A percentile compares a stretch with the other conserved stretches of the same genome.
Conservation (phyloP, 2,888 invertebrate genomes). For the Tetheella fluctuosa region DNA sequence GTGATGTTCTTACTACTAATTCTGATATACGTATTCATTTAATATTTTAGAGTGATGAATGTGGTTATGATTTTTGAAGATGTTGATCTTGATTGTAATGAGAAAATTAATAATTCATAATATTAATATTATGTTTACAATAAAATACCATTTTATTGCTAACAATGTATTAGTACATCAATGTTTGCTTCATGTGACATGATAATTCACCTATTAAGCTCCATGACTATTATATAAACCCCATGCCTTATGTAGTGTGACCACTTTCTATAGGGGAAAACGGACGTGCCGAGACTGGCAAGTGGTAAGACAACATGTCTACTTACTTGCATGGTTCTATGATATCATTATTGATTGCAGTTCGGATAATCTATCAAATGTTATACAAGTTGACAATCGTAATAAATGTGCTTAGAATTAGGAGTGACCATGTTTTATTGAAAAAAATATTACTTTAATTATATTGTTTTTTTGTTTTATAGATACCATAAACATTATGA, state of each 20-base stretch:
- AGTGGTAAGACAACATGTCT: not conserved
- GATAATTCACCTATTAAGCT: not conserved
- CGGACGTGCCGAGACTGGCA: conserved; percentile 29
- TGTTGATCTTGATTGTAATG: too few species aligned
- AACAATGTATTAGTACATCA: not conserved
- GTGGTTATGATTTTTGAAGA: too few species aligned
- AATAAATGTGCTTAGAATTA: not conserved
- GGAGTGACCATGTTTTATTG: too few species aligned
- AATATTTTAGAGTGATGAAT: too few species aligned
- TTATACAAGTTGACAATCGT: not conserved
- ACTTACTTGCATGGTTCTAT: conserved; percentile 8
- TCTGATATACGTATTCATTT: too few species aligned
- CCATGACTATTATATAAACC: not conserved
- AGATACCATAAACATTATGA: too few species aligned
- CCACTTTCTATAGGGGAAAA: conserved; percentile 52
- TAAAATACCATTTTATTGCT: too few species aligned
- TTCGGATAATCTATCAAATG: not conserved
- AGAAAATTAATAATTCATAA: too few species aligned
- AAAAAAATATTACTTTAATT: not conserved
- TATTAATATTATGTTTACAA: too few species aligned
- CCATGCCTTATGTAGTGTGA: conserved; percentile 10
- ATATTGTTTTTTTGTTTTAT: too few species aligned
- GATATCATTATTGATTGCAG: conserved; percentile 10
- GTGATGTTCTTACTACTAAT: too few species aligned
- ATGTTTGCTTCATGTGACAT: not conserved